phyloP scores from a whole-genome alignment of 2,888 invertebrate species.

The Pyralis farinalis region DNA sequence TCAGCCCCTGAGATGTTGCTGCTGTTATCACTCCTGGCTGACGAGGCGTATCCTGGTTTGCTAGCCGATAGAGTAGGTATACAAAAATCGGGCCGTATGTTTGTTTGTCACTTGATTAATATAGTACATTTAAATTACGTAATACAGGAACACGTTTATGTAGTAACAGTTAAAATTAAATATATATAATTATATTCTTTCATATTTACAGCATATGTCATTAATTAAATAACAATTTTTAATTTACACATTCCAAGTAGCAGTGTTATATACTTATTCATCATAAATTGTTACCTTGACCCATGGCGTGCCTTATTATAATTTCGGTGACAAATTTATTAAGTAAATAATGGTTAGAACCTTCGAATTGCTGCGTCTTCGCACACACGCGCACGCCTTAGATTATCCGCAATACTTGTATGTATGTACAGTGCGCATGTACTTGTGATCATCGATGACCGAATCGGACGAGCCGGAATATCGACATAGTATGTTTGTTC shows the following conservation, averaged over 20 bases:
- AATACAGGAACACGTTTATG: too few species aligned
- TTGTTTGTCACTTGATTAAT: too few species aligned
- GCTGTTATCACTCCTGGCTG: too few species aligned
- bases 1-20: too few species aligned
- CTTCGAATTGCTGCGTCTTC: conserved; percentile 31
- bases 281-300: conserved; percentile 11
- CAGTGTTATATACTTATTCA: conserved; percentile 1
- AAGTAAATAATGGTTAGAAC: conserved; percentile 50
- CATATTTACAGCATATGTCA: background rate
- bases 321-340: conserved; percentile 45
- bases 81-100: too few species aligned
- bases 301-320: conserved; percentile 23
- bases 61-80: too few species aligned
- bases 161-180: too few species aligned
- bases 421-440: conserved; percentile 21
- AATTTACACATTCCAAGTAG: background rate
- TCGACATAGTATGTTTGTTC: conserved; percentile 57
- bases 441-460: conserved; percentile 49
- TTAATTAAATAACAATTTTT: background rate
- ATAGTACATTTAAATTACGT: too few species aligned
- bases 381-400: conserved; percentile 22
- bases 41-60: too few species aligned
- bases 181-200: too few species aligned
- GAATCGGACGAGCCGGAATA: conserved; percentile 54
- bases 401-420: conserved; percentile 16